These are phyloP conservation scores for Cosmia pyralina DNA, from an alignment of 2,888 invertebrate genomes.

Conservation along the genomic window DNA sequence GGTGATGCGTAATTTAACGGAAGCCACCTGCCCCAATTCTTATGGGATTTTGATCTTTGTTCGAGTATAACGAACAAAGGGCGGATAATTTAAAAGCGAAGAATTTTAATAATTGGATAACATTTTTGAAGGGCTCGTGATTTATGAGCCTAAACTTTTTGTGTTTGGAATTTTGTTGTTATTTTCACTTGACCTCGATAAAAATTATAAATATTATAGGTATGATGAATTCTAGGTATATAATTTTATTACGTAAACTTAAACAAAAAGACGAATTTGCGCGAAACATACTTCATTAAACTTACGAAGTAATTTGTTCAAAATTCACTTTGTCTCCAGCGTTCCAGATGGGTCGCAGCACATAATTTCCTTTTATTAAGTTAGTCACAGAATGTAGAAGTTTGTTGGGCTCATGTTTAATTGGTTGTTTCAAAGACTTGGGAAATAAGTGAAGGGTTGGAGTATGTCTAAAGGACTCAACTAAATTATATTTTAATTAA, in stretches of 20 bases:
- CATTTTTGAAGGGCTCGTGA: slow-evolving; percentile 32
- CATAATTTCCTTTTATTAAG: slow-evolving; percentile 87
- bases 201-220: slow-evolving; percentile 15
- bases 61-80: slow-evolving; percentile 57
- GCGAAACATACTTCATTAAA: slow-evolving; percentile 84
- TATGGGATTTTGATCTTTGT: slow-evolving; percentile 66
- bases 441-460: slow-evolving; percentile 72
- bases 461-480: slow-evolving; percentile 57
- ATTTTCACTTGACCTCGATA: slow-evolving; percentile 36
- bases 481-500: slow-evolving; percentile 63
- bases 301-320: slow-evolving; percentile 87
- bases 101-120: slow-evolving; percentile 53
- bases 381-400: slow-evolving; percentile 83
- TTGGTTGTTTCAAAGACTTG: slow-evolving; percentile 80
- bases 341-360: slow-evolving; percentile 86
- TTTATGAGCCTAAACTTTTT: slow-evolving; percentile 46
- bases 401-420: slow-evolving; percentile 84
- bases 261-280: slow-evolving; percentile 65
- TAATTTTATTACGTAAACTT: slow-evolving; percentile 15
- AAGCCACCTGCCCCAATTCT: slow-evolving; percentile 59
- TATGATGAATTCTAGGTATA: slow-evolving; percentile 29
- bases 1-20: slow-evolving; percentile 74
- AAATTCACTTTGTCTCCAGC: slow-evolving; percentile 86
- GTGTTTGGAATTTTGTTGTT: slow-evolving; percentile 39
- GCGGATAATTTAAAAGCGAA: slow-evolving; percentile 41